Evolutionary conservation across 1,140 invertebrate species (phyloP).

Genomic region (Drosophila pallidifrons): DNA sequence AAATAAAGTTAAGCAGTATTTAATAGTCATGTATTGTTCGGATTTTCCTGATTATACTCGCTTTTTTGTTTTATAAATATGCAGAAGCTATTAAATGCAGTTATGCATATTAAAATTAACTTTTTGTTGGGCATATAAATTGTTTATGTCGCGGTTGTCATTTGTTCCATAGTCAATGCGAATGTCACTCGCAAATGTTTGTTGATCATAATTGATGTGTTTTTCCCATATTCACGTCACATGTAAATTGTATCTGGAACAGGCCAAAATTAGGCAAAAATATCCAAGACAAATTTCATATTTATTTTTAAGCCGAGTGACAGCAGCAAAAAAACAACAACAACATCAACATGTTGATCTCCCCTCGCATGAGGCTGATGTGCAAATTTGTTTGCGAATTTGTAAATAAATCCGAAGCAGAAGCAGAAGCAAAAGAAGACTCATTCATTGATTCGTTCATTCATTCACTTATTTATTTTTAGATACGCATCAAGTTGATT

Average conservation of each 20-base stretch:
- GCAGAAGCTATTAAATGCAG: slow-evolving; percentile 76
- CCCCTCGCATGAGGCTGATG: slow-evolving; percentile 29
- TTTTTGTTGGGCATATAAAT: slow-evolving; percentile 70
- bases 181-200: slow-evolving; percentile 32
- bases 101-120: slow-evolving; percentile 76
- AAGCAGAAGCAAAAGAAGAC: slow-evolving; percentile 68
- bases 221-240: slow-evolving; percentile 3
- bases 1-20: no score
- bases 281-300: slow-evolving; percentile 36
- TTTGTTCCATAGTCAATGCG: neutral
- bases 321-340: neutral
- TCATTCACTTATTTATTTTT: slow-evolving; percentile 63
- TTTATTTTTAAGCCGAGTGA: slow-evolving; percentile 13
- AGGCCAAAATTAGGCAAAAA: slow-evolving; percentile 3
- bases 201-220: slow-evolving; percentile 70
- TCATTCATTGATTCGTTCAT: slow-evolving; percentile 43
- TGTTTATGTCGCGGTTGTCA: slow-evolving; percentile 68
- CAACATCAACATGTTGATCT: neutral
- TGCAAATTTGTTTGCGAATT: slow-evolving; percentile 84
- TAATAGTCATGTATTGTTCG: neutral
- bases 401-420: slow-evolving; percentile 77
- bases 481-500: slow-evolving; percentile 83
- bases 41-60: neutral
- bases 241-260: slow-evolving; percentile 38
- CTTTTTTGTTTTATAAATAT: slow-evolving; percentile 57